Base-by-base conservation (phyloP, 2,888 invertebrate species). In the Rhodophaea formosa region DNA sequence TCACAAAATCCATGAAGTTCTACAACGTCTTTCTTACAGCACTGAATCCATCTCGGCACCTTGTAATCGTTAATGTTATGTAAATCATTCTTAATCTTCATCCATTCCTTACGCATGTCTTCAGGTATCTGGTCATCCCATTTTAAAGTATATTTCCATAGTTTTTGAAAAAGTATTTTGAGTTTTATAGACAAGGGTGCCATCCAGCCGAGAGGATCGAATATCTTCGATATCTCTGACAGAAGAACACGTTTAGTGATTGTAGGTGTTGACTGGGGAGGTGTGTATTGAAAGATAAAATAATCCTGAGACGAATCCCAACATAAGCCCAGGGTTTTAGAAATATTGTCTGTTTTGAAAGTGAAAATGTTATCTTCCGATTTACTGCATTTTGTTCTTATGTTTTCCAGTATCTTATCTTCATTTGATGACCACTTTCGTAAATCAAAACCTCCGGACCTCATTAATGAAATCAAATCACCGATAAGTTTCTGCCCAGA, bases 341-440 rank as follows among this genome's bases (percentile, higher is more conserved):
- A 15, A 1, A 15, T 15, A 14, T 12, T 15, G 7, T 35, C 51
- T 3, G 15, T 35, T 16, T 51, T 51, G 15, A 51, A 51, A 15
- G 3, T 35, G 30, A 30, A 51, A 14, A 35, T 32, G n/a, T 49
- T 14, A 10, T 32, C 15, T 30, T 51, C 15, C 14, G 32, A 49
- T n/a, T n/a, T n/a, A n/a, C n/a, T n/a, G n/a, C n/a, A n/a, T n/a
- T n/a, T n/a, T n/a, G n/a, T n/a, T n/a, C n/a, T n/a, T n/a, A n/a
- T n/a, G n/a, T n/a, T n/a, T n/a, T n/a, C n/a, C n/a, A n/a, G n/a
- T 16, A 51, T 10, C 15, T 35, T 5, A 10, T 51, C 16, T 12
- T 51, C 32, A n/a, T 51, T 51, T 1, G 35, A 14, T 15, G 55
- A 15, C 62, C 62, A 62, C 44, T 62, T 62, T 8, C 62, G 53